Percentiles rank a stretch among this genome's conserved stretches.
These are phyloP conservation scores for Balaeniceps rex DNA, from an alignment of 2,113 vertebrate genomes.

Conservation along the genomic window DNA sequence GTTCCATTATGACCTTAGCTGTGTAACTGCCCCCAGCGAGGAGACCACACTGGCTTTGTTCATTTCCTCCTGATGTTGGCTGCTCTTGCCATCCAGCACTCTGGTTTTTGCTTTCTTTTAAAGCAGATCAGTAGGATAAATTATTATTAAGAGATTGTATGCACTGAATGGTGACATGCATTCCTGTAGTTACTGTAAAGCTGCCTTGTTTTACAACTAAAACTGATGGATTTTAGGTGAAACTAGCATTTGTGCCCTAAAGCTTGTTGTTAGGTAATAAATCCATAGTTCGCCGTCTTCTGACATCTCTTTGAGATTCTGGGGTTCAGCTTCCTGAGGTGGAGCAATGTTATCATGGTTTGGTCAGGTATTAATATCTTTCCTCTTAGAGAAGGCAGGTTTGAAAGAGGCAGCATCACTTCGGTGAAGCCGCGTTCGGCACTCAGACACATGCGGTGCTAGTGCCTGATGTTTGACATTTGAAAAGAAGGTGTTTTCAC, in stretches of 20 bases:
- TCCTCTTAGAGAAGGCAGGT: neutral
- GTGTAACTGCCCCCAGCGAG: neutral
- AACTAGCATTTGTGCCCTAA: neutral
- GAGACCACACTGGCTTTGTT: neutral
- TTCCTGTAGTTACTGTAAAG: neutral
- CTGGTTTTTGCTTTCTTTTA: neutral
- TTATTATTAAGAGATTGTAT: neutral
- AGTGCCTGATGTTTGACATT: neutral
- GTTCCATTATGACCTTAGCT: neutral
- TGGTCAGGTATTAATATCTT: neutral
- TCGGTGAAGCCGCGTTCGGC: accelerated
- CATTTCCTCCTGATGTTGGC: neutral
- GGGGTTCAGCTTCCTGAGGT: neutral
- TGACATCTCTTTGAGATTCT: neutral
- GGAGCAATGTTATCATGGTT: neutral
- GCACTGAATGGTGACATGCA: neutral
- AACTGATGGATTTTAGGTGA: neutral
- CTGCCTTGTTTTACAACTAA: neutral
- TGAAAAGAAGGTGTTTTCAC: neutral
- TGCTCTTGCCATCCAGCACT: neutral
- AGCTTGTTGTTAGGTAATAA: neutral
- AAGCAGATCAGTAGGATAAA: neutral
- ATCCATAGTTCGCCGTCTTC: neutral
- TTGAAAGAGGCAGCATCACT: neutral
- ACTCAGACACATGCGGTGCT: neutral